Base-by-base conservation (phyloP, 2,888 invertebrate species). In the Acrobasis consociella region DNA sequence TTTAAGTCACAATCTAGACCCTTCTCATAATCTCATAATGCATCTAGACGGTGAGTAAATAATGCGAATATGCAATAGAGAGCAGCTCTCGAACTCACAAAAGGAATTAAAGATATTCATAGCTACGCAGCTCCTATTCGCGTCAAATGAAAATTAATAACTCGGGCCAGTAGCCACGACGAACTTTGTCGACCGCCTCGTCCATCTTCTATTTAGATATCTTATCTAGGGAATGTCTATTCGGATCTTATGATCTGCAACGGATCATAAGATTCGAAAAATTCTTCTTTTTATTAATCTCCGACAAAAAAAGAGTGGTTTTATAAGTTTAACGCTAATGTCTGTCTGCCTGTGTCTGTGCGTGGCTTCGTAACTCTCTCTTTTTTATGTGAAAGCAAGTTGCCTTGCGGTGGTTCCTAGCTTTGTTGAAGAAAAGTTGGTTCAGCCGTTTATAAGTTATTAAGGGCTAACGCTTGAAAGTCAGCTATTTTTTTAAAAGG, bases 101-200 rank as follows among this genome's bases (percentile, higher is more conserved):
- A 70, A 68, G 66, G 64, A 76, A 74, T 74, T 69, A 73, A 70
- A 73, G 73, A 72, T 67, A 64, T 73, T 75, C 70, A 71, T 73
- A 71, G 68, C 72, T 72, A 72, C 72, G 73, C 73, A 69, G 72
- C 78, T 77, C 80, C 79, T 80, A 80, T 80, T 75, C 70, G 73
- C 77, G 79, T 81, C 79, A 81, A 86, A 86, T 85, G 82, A 85
- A 86, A 86, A 87, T 86, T 84, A 86, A 86, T 87, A 85, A 81
- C 81, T 75, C 68, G 68, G 69, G 71, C 68, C 67, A 77, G 75
- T 74, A 72, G 72, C 72, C 70, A 69, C 66, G 71, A 69, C 73
- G 69, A 81, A 80, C 78, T 81, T 78, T 71, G 70, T 67, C 73
- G 75, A 71, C 70, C 74, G 67, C 77, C 74, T 31, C 77, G 77